Conservation (phyloP, 2,888 invertebrate species). For the Sussaba pulchella region DNA sequence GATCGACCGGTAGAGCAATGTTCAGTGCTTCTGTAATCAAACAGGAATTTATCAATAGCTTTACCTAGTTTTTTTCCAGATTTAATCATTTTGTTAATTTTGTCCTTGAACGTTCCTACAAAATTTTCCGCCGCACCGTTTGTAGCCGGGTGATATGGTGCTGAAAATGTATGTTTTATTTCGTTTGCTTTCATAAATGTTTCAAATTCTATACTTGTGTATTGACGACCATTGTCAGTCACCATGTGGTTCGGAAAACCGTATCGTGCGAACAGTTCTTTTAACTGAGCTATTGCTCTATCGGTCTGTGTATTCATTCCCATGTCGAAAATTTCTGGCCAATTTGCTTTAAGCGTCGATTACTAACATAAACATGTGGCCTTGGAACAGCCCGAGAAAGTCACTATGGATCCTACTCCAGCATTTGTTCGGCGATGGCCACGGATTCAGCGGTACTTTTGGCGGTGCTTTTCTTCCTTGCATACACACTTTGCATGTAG, state of each 20-base stretch:
- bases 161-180: slow-evolving; percentile 56
- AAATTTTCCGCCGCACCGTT: slow-evolving; percentile 57
- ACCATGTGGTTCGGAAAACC: slow-evolving; percentile 19
- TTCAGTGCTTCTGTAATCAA: slow-evolving; percentile 48
- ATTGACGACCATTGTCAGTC: slow-evolving; percentile 67
- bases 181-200: slow-evolving; percentile 55
- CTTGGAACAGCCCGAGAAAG: slow-evolving; percentile 62
- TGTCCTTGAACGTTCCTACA: slow-evolving; percentile 66
- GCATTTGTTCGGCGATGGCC: slow-evolving; percentile 61
- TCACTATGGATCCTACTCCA: slow-evolving; percentile 65
- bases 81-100: slow-evolving; percentile 51
- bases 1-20: slow-evolving; percentile 45
- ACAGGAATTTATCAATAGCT: slow-evolving; percentile 35
- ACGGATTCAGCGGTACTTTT: slow-evolving; percentile 54
- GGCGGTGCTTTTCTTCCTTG: slow-evolving; percentile 8
- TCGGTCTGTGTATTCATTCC: slow-evolving; percentile 24
- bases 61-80: background rate
- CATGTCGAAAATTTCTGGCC: slow-evolving; percentile 68
- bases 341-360: slow-evolving; percentile 67
- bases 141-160: slow-evolving; percentile 64
- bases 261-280: slow-evolving; percentile 16
- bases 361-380: slow-evolving; percentile 64
- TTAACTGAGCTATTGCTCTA: slow-evolving; percentile 39
- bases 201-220: slow-evolving; percentile 59
- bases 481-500: slow-evolving; percentile 44